Evolutionary conservation across 2,797 vertebrate genomes (phyloP).

Genomic region (Helostoma temminkii): DNA sequence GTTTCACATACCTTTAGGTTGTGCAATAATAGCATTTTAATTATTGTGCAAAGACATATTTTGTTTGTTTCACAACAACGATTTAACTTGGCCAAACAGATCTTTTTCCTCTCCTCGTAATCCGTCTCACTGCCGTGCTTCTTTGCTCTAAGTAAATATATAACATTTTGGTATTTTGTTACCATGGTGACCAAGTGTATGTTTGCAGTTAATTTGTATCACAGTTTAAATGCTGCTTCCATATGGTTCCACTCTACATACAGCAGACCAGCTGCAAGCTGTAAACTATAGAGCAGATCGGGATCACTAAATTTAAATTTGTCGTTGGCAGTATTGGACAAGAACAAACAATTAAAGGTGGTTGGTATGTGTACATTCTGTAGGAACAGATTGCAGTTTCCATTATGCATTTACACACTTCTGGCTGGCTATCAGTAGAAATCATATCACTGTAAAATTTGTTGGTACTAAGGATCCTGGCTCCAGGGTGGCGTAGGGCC

Average conservation of each 20-base stretch:
- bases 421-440: neutral
- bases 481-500: neutral
- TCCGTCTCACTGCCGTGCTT: neutral
- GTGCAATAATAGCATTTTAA: neutral
- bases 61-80: too few species aligned
- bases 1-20: neutral
- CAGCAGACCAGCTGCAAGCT: neutral
- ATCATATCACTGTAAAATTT: neutral
- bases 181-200: neutral
- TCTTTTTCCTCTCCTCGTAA: neutral
- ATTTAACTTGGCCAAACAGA: neutral
- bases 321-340: neutral
- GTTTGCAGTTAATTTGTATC: neutral
- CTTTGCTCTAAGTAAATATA: neutral
- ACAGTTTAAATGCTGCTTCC: neutral
- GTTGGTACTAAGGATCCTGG: neutral
- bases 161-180: neutral
- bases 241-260: neutral
- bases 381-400: neutral
- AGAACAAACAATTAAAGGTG: neutral
- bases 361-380: neutral
- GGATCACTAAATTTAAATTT: neutral
- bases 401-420: slow-evolving; percentile 1
- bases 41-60: neutral
- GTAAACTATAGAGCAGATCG: neutral